phyloP scores from a whole-genome alignment of 2,797 vertebrate species.

The Adrianichthys oophorus region DNA sequence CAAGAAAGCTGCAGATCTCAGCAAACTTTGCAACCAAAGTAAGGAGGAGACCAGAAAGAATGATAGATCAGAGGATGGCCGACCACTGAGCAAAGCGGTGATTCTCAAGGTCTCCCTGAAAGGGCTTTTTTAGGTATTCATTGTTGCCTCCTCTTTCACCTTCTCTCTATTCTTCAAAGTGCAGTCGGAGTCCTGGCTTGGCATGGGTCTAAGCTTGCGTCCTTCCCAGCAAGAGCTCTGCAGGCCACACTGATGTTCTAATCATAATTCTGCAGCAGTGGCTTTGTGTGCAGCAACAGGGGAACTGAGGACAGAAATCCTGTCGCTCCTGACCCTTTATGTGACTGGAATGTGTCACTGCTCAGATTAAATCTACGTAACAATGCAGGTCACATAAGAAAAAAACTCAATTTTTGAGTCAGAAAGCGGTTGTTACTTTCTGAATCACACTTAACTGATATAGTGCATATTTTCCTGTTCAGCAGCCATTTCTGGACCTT shows the following conservation, averaged over 20 bases:
- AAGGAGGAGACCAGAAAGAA: slow-evolving; percentile 60
- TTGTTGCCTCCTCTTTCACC: slow-evolving; percentile 69
- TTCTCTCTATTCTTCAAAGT: slow-evolving; percentile 60
- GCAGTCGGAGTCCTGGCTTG: slow-evolving; percentile 60
- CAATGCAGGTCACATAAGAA: slow-evolving; percentile 61
- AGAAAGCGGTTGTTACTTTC: too few relatives aligned
- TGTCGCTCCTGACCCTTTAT: slow-evolving; percentile 69
- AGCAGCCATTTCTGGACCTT: too few relatives aligned
- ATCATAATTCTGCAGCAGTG: slow-evolving; percentile 70
- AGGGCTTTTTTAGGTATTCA: slow-evolving; percentile 73
- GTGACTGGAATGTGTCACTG: slow-evolving; percentile 55
- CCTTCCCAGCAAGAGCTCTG: slow-evolving; percentile 58
- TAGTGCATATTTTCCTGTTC: too few relatives aligned
- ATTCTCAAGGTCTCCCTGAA: slow-evolving; percentile 69
- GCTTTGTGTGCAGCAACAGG: slow-evolving; percentile 63
- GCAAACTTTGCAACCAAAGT: slow-evolving; percentile 67
- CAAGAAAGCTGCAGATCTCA: slow-evolving; percentile 68
- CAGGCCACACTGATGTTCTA: slow-evolving; percentile 68
- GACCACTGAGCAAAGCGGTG: slow-evolving; percentile 63
- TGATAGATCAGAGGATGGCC: slow-evolving; percentile 51
- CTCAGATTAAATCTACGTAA: slow-evolving; percentile 68
- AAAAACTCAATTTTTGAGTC: slow-evolving; percentile 9
- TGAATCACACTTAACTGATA: too few relatives aligned
- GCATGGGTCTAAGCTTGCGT: slow-evolving; percentile 69
- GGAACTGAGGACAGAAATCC: slow-evolving; percentile 69